Evolutionary conservation across 2,888 invertebrate species (phyloP), one percentile per base, ranked within the genome.

Genomic region (Philereme vetulata): DNA sequence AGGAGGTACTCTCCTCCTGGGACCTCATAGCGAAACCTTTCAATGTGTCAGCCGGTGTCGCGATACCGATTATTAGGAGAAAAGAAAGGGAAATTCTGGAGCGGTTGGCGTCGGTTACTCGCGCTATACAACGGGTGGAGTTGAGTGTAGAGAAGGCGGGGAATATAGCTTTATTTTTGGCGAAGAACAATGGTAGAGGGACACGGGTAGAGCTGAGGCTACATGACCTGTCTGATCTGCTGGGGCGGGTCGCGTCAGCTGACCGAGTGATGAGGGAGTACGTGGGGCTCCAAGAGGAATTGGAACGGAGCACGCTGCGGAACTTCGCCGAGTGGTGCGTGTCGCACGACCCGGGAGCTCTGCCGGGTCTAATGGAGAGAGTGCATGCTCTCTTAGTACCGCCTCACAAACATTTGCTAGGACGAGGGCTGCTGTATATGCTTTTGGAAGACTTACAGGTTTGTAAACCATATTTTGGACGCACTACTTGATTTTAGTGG

Each of bases 291-390:
- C 90, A 92, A 66, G 82, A 90, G 38, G 89, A 89, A 60, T 85
- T 94, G 67, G 95, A 96, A 78, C 80, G 88, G 65, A 88, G 90
- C 61, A 97, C 97, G 5, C 76, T 96, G 66, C 91, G 95, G 75
- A 93, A 94, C 74, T 96, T 96, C 76, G 96, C 96, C 0, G 91
- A 90, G 67, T 94, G 93, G 85, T 94, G 95, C 45, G 94, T 96
- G 3, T 94, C 96, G 0, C 95, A 95, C 70, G 94, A 94, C 71
- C 86, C 94, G 0, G 89, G 93, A 47, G 95, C 95, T 3, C 86
- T 96, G 56, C 93, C 94, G 36, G 94, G 94, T 63, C 76, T 95
- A 33, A 81, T 96, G 71, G 95, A 95, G 75, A 90, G 94, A 6
- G 92, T 96, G 42, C 95, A 96, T 78, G 85, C 93, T 4, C 88